Evolutionary conservation across 2,888 invertebrate genomes (phyloP).

Genomic region (Anoplius nigerrimus): DNA sequence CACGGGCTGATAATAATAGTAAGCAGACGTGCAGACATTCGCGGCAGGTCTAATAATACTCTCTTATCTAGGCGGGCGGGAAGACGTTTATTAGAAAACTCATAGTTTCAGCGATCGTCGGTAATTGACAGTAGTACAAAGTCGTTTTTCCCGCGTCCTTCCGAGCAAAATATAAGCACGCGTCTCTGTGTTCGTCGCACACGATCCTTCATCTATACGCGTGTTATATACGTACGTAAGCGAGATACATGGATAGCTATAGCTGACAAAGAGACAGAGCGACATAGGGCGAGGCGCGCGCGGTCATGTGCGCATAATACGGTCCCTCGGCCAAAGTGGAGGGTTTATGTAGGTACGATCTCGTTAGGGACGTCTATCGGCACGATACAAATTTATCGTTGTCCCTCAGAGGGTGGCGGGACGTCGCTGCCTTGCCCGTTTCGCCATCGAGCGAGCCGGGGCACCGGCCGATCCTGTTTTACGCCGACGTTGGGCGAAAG

Average conservation of each 20-base stretch:
- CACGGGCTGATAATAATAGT: no score
- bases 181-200: background rate
- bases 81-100: background rate
- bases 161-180: no score
- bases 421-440: slow-evolving; percentile 35
- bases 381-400: slow-evolving; percentile 56
- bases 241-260: no score
- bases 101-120: no score
- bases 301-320: no score
- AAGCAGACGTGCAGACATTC: no score
- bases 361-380: slow-evolving; percentile 44
- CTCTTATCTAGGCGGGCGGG: background rate
- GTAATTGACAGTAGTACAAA: no score
- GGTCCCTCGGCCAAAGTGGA: no score
- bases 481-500: background rate
- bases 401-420: slow-evolving; percentile 31
- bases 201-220: background rate
- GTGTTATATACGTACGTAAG: no score
- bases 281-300: slow-evolving; percentile 34
- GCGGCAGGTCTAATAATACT: no score
- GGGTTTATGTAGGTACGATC: slow-evolving; percentile 16
- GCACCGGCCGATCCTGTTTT: slow-evolving; percentile 13
- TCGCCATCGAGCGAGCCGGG: slow-evolving; percentile 31
- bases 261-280: slow-evolving; percentile 11
- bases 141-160: no score